Base-by-base conservation (phyloP, 2,888 invertebrate species). In the Ichneumoninae sp. region DNA sequence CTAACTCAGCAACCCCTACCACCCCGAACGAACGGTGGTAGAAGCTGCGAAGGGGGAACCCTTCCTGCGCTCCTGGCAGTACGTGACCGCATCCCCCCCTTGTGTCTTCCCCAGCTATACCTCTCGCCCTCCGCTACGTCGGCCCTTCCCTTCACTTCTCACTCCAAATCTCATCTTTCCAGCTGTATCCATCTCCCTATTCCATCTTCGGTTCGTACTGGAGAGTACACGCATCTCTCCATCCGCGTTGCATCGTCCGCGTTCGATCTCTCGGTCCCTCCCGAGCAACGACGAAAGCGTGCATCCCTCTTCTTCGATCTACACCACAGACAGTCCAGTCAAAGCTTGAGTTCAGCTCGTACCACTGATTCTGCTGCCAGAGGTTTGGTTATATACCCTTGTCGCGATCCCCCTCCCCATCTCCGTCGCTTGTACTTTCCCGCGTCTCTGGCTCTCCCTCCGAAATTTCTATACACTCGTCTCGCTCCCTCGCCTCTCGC, bases 1-100 rank as follows among this genome's bases (percentile, higher is more conserved):
- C 89, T 90, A 90, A 89, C 88, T 89, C 89, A 86, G 85, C 87
- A 89, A 88, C 87, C 87, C 89, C 83, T 89, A 88, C 85, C 79
- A 83, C 74, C 73, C 78, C 52, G 77, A 63, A 47, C 52, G 70
- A 70, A 71, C 57, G 52, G 36, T 54, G 83, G 52, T 76, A 26
- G 60, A 74, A 74, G 33, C 47, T 40, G 50, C 74, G 63, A 13
- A 36, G 30, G 54, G 68, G 60, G 54, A 22, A 74, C 74, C 85
- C 76, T 79, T 85, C 71, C 82, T 75, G 79, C 65, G 60, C 79
- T 83, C 83, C 77, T 74, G 73, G 77, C 79, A 60, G 77, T 87
- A 87, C 88, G 88, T 88, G 87, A 88, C 86, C 85, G 84, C 84
- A 79, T 13, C 60, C 82, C 81, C 26, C 26, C 65, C 75, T 68